Evolutionary conservation across 2,113 vertebrate genomes (phyloP), one percentile per base, ranked within the genome.

Genomic region (Gracilinanus agilis): DNA sequence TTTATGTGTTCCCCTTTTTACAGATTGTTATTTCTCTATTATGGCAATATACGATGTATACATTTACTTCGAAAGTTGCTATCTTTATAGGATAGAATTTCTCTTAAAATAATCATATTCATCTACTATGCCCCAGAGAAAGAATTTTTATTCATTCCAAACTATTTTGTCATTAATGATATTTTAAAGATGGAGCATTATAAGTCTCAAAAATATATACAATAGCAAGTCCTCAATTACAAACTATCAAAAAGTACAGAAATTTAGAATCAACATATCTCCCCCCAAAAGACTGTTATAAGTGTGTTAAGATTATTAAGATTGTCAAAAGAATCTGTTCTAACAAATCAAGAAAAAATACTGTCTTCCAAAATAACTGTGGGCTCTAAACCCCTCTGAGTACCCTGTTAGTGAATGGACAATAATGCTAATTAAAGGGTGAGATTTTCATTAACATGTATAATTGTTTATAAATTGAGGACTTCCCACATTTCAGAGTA

Each of bases 91-190:
- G 58, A 67, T 3, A 83, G n/a, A 83, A 40, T 40, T 83, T 83
- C 67, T 40, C 67, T 21, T 83, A 12, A 55, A n/a, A 55, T 29
- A 93, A 53, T 53, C 91, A 91, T 40, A 95, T 53, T 94, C 21
- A 89, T 2, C 61, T 12, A 94, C 94, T n/a, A 93, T 40, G 88
- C 8, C 24, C 40, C 21, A 94, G 23, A 92, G 40, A 92, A 34
- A 88, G 7, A 55, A 34, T 93, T 93, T 90, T 54, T 29, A 67
- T 92, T 24, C 25, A 96, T 83, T 91, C 58, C 90, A 93, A 94
- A 11, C 89, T 83, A 40, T 40, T 75, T 21, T 83, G n/a, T 19
- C 7, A 9, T 3, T 58, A 93, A 94, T 29, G 56, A 92, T 93
- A 93, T 56, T 83, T 58, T 27, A 67, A 95, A 90, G 44, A 93